Base-by-base conservation (phyloP, 2,888 invertebrate genomes). In the Fragum sueziense region DNA sequence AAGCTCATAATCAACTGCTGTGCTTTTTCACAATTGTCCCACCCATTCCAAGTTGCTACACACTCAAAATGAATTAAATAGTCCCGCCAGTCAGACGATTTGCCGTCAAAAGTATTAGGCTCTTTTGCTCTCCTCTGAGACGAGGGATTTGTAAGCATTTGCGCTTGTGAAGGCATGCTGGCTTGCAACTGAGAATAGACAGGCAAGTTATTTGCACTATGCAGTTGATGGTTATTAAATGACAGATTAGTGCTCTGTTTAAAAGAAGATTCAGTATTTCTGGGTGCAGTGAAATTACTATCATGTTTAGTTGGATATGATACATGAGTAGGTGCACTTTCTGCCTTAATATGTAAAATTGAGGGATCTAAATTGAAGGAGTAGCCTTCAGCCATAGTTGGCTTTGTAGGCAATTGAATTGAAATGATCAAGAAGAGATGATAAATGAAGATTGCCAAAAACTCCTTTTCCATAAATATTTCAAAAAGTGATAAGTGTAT, bases 31-130 rank as follows among this genome's bases (percentile, higher is more conserved):
- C 2, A 14, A 2, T 72, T 57, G 37, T 34, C 34, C 85, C 83
- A 84, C 14, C 57, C 52, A 74, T 84, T 82, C 82, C 81, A 85
- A 0, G 51, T n/a, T 14, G 85, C 76, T 31, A 80, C 80, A 52
- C 71, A 62, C 51, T 84, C 86, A 80, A 86, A 86, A 70, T 82
- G 82, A 20, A 82, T 73, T 1, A 86, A 65, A 67, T 80, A 86
- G 54, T 84, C 84, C 20, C 68, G 34, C 80, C 80, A 86, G 17
- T 84, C 82, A 14, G 57, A 52, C n/a, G 29, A 67, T 70, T 73
- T 71, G 2, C 82, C 82, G 76, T 85, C 81, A 74, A 76, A 81
- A 25, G 62, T 78, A 27, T 84, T 79, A 33, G 81, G 81, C 25
- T 84, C 76, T 65, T 84, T 83, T 68, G 77, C 82, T 14, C 62